phyloP scores from a whole-genome alignment of 2,888 invertebrate genomes.

The Aplocera efformata region DNA sequence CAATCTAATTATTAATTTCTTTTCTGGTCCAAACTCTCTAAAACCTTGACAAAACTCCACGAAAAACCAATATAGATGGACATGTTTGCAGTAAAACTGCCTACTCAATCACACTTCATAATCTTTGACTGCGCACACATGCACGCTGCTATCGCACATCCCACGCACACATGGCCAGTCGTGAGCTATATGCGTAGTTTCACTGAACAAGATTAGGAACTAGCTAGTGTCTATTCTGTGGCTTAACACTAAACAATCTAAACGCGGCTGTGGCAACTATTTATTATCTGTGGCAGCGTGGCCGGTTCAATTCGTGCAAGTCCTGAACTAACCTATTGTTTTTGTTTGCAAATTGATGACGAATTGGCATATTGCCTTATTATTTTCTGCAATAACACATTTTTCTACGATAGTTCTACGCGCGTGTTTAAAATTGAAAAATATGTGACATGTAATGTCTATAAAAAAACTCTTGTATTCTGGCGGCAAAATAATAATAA shows the following conservation, averaged over 20 bases:
- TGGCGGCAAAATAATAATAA: no score
- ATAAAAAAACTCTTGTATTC: no score
- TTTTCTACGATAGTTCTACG: no score
- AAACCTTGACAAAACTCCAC: constrained; percentile 1
- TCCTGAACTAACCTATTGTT: constrained; percentile 7
- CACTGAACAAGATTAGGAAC: constrained; percentile 11
- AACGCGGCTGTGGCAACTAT: no score
- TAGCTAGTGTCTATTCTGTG: constrained; percentile 7
- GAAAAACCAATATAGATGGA: no score
- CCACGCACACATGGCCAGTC: constrained; percentile 16
- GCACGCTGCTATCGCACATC: constrained; percentile 33
- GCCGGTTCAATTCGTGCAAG: constrained; percentile 5
- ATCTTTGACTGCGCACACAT: constrained; percentile 43
- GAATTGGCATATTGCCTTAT: constrained; percentile 13
- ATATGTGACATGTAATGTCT: neutral
- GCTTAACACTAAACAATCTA: constrained; percentile 4
- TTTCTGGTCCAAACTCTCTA: neutral
- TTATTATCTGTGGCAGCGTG: constrained; percentile 4
- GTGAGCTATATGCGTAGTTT: constrained; percentile 52
- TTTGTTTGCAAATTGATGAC: constrained; percentile 6
- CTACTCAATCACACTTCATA: constrained; percentile 22
- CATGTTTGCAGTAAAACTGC: constrained; percentile 4
- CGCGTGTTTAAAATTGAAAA: neutral
- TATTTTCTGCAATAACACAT: neutral
- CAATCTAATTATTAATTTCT: no score